Evolutionary conservation across 2,113 vertebrate genomes (phyloP), one percentile per base, ranked within the genome.

Genomic region (Myiozetetes cayanensis): DNA sequence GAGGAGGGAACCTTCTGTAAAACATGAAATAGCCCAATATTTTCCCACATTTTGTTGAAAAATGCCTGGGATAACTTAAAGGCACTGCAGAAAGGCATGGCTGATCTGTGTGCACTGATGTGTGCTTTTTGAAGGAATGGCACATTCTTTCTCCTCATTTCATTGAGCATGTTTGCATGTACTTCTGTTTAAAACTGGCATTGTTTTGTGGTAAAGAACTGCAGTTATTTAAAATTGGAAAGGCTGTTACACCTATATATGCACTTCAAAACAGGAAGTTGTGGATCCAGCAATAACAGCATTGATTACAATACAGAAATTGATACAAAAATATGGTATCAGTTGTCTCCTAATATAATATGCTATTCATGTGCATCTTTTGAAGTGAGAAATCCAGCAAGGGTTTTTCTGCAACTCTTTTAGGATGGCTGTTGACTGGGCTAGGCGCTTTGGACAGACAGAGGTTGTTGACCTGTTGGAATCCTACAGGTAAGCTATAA

Each of bases 351-450:
- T 83, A 1, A 4, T 1, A 1, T 31, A 18, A 37, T 4, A 2
- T 53, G 25, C 41, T 68, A 6, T 53, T 74, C 9, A 1, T 55
- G 1, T 12, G 25, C 2, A 1, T 68, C 27, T 86, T 78, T n/a
- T 35, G 49, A 89, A 72, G n/a, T 52, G 44, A 66, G 56, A 59
- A 52, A 46, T 39, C 4, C 10, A 58, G 6, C 80, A 9, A 78
- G 56, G 50, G 56, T 41, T 50, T 47, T 37, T 93, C 43, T 94
- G n/a, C 91, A 80, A 90, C 93, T 96, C 66, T 97, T 95, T 61
- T 80, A 99, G 99, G 99, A 99, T 97, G 43, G 98, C 99, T 85
- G 96, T 99, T 65, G 99, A 99, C 97, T 99, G 99, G 98, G 99
- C 99, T 46, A 98, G 97, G 94, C 98, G 95, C 82, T 99, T 99